Evolutionary conservation across 2,113 vertebrate genomes (phyloP).

Genomic region (Sprattus sprattus): DNA sequence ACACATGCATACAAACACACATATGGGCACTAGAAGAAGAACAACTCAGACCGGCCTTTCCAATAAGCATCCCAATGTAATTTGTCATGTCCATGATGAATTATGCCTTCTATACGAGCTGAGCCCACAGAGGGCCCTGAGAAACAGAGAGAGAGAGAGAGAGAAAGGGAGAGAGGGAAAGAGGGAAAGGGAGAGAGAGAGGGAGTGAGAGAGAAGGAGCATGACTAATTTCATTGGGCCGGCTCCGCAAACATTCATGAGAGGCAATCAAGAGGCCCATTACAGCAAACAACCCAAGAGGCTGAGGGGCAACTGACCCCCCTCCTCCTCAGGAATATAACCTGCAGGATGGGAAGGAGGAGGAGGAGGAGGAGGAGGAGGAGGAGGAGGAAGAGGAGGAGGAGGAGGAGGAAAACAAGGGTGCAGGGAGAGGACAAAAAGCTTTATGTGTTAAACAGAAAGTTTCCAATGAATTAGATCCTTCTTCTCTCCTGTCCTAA

Average conservation of each 20-base stretch:
- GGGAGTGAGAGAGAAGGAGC: not conserved
- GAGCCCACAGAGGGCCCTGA: conserved; percentile 10
- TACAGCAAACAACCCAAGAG: conserved; percentile 19
- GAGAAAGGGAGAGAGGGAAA: not conserved
- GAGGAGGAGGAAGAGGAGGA: not conserved
- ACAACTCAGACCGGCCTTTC: not conserved
- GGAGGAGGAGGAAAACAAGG: not conserved
- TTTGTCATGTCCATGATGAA: conserved; percentile 48
- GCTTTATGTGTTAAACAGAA: too few species aligned
- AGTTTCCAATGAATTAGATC: not conserved
- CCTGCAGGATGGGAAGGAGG: not conserved
- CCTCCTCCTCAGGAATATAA: conserved; percentile 12
- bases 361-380: not conserved
- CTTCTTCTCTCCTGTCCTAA: too few species aligned
- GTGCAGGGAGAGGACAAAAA: not conserved
- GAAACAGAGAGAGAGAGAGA: not conserved
- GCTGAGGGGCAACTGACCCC: conserved; percentile 16
- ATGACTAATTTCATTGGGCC: conserved; percentile 21
- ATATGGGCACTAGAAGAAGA: not conserved
- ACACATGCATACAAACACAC: not conserved
- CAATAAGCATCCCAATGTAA: conserved; percentile 37
- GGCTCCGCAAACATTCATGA: conserved; percentile 26
- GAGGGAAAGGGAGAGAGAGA: conserved; percentile 14
- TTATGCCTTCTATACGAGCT: conserved; percentile 36
- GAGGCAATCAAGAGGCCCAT: conserved; percentile 26